Evolutionary conservation across 2,113 vertebrate genomes (phyloP).

Genomic region (Fregetta grallaria): DNA sequence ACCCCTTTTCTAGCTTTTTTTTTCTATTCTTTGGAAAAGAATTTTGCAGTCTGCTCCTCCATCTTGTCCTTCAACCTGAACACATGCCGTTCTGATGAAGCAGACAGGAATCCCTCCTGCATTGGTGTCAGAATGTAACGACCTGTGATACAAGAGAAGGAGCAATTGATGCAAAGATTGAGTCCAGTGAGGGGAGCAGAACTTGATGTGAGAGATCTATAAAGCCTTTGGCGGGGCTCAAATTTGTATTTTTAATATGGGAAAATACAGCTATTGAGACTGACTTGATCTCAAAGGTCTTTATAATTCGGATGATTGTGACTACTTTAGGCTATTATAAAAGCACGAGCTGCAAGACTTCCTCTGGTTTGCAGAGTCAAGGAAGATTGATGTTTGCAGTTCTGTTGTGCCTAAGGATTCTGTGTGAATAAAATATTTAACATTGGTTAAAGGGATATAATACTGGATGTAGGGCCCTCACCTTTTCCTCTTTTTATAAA

Average conservation of each 20-base stretch:
- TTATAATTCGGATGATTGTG: background rate
- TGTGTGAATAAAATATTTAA: constrained; percentile 14
- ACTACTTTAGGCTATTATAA: background rate
- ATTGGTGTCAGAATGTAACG: background rate
- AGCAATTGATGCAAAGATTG: background rate
- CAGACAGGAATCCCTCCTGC: background rate
- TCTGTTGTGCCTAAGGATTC: background rate
- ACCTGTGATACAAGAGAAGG: background rate
- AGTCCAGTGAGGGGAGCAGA: background rate
- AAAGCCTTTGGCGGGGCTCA: background rate
- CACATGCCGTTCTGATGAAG: background rate
- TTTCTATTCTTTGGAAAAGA: background rate
- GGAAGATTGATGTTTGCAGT: background rate
- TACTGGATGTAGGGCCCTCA: background rate
- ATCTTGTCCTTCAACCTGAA: background rate
- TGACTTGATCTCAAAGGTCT: background rate
- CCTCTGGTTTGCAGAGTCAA: background rate
- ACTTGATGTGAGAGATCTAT: background rate
- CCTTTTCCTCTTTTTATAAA: background rate
- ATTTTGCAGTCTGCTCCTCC: background rate
- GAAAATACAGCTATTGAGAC: background rate
- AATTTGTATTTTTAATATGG: background rate
- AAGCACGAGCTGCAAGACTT: background rate
- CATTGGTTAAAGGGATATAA: background rate
- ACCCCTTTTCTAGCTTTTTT: background rate